Evolutionary conservation across 2,797 vertebrate genomes (phyloP).

Genomic region (Pipistrellus nathusii): DNA sequence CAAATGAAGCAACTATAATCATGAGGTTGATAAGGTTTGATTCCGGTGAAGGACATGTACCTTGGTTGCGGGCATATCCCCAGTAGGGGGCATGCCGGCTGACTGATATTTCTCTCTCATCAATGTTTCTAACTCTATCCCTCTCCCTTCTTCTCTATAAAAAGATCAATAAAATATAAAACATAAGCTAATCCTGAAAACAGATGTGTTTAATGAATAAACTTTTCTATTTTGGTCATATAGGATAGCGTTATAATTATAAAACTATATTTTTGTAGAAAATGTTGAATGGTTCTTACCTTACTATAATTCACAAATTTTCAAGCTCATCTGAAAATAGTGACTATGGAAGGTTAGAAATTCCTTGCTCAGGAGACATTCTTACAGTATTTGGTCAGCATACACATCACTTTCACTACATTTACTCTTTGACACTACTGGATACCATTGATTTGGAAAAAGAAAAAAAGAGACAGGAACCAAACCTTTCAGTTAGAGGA

Average conservation of each 20-base stretch:
- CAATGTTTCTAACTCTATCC: too few species aligned
- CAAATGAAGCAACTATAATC: not conserved
- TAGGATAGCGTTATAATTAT: not conserved
- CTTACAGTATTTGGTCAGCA: not conserved
- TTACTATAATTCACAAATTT: constrained; percentile 23
- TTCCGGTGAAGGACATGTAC: too few species aligned
- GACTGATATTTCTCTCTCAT: too few species aligned
- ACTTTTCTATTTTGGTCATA: not conserved
- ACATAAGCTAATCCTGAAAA: not conserved
- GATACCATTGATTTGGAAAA: not conserved
- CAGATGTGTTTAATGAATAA: not conserved
- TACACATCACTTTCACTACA: not conserved
- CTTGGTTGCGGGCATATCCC: too few species aligned
- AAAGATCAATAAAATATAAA: too few species aligned
- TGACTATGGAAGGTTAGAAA: not conserved
- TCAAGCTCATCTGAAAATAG: not conserved
- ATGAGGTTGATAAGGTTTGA: not conserved
- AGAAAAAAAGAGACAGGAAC: not conserved
- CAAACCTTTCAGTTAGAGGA: not conserved
- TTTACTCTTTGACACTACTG: not conserved
- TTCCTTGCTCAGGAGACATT: not conserved
- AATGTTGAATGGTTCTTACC: not conserved
- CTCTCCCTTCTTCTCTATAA: too few species aligned
- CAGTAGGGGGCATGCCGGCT: too few species aligned
- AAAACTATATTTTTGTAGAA: not conserved